These are phyloP conservation scores for Seriola rivoliana DNA, from an alignment of 2,113 vertebrate genomes.

Conservation along the genomic window DNA sequence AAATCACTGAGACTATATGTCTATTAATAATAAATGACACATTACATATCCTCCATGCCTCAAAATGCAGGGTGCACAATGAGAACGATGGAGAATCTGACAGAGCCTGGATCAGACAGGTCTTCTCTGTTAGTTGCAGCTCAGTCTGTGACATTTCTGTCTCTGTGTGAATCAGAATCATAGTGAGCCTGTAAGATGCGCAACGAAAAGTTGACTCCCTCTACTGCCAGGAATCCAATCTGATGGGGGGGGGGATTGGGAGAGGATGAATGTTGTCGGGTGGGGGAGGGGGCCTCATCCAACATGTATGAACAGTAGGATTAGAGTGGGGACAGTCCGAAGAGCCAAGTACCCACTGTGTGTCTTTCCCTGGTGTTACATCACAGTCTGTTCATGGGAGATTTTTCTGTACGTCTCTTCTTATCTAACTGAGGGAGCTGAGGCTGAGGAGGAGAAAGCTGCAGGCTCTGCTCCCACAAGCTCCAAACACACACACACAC, in stretches of 20 bases:
- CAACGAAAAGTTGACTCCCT: conserved; percentile 35
- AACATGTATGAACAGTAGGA: conserved; percentile 65
- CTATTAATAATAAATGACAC: conserved; percentile 45
- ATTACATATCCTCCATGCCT: conserved; percentile 12
- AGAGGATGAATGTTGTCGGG: conserved; percentile 17
- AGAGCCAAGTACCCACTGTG: conserved; percentile 7
- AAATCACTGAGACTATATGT: neutral
- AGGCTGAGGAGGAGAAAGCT: neutral
- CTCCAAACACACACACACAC: neutral
- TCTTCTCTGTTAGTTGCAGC: neutral
- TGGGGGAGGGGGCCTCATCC: conserved; percentile 51
- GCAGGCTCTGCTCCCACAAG: neutral
- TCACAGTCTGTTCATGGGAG: conserved; percentile 35
- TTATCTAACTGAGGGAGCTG: neutral
- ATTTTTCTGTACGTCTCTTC: neutral
- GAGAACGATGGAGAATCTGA: neutral
- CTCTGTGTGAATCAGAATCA: conserved; percentile 19
- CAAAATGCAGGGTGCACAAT: neutral
- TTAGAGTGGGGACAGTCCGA: conserved; percentile 25
- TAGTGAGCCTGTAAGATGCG: neutral
- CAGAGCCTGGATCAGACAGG: neutral
- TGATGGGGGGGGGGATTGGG: conserved; percentile 12
- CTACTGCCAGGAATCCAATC: conserved; percentile 26
- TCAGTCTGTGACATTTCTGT: conserved; percentile 27
- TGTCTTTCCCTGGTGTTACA: conserved; percentile 41